Base-by-base conservation (phyloP, 2,888 invertebrate genomes). In the Steinernema scapterisci region DNA sequence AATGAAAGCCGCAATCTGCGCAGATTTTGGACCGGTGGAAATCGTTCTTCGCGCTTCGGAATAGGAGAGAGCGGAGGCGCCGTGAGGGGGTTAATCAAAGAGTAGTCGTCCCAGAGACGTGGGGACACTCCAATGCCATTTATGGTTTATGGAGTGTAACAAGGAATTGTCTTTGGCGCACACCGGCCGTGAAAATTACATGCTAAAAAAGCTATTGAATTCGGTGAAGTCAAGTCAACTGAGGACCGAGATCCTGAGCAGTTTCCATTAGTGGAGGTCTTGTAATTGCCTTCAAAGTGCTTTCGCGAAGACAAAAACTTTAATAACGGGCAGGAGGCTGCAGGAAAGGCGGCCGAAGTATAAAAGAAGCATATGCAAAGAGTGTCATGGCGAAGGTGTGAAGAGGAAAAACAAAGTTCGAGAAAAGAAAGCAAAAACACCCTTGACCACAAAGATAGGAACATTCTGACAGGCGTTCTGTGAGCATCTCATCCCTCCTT, bases 71-170 rank as follows among this genome's bases (percentile, higher is more conserved):
- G 31, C 11, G 3, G 21, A 25, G 54, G 54, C 23, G 21, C 23
- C 54, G 25, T 16, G 54, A 63, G 31, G 27, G 63, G 31, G 5
- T 63, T 31, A 63, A 63, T 63, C 63, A 63, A 38, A 63, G 63
- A 63, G 27, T 63, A 63, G 63, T 63, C 63, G 16, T 19, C 48
- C 27, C 54, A 16, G 13, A 63, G 63, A 63, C 63, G 63, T 63
- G 19, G 63, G 31, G 31, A 63, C 63, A 63, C 63, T 63, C 63
- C 1, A 63, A 63, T 63, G 63, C 63, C 63, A 38, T 63, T 63
- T 63, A 63, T 63, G 63, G 63, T 63, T 63, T 31, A 63, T 63
- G 63, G 63, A 63, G 63, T 63, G 63, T 63, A 63, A 63, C 63
- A 63, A 63, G 63, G 63, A 63, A 63, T 63, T 63, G 63, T 63